These are phyloP conservation scores for Philereme transversata DNA, from an alignment of 2,888 invertebrate species.

Conservation along the genomic window DNA sequence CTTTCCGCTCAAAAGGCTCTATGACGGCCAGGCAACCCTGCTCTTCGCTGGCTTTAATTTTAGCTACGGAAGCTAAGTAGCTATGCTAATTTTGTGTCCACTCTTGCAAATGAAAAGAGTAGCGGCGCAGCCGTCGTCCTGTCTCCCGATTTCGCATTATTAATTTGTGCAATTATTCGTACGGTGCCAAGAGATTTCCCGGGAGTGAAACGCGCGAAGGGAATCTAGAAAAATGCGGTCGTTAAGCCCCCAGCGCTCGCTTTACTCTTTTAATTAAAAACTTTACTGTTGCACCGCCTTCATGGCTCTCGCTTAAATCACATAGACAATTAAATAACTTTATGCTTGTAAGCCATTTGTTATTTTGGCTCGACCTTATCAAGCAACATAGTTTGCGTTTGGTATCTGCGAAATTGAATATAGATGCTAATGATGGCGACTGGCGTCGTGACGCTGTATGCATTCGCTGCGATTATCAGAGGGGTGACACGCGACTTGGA, in stretches of 20 bases:
- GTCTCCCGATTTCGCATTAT: conserved; percentile 68
- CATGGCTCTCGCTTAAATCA: conserved; percentile 51
- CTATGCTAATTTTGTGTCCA: conserved; percentile 62
- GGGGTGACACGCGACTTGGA: conserved; percentile 42
- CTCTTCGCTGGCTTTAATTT: conserved; percentile 41
- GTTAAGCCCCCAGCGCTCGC: conserved; percentile 64
- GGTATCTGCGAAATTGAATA: conserved; percentile 21
- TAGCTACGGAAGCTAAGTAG: conserved; percentile 38
- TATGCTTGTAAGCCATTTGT: conserved; percentile 20
- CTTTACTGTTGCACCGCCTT: conserved; percentile 68
- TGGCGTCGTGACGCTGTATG: conserved; percentile 40
- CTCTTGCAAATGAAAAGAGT: conserved; percentile 57
- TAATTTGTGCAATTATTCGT: conserved; percentile 76
- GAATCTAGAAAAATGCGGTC: conserved; percentile 77
- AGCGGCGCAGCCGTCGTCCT: conserved; percentile 39
- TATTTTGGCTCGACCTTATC: conserved; percentile 13
- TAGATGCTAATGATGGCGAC: conserved; percentile 36
- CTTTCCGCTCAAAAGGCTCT: conserved; percentile 28
- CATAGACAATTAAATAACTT: conserved; percentile 44
- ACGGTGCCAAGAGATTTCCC: conserved; percentile 70
- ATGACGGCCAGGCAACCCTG: conserved; percentile 24
- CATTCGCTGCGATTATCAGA: conserved; percentile 40
- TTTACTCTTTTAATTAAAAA: conserved; percentile 76
- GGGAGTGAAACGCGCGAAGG: conserved; percentile 61
- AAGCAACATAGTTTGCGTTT: conserved; percentile 22